phyloP scores from a whole-genome alignment of 1,140 invertebrate species.

The Drosophila mauritiana region DNA sequence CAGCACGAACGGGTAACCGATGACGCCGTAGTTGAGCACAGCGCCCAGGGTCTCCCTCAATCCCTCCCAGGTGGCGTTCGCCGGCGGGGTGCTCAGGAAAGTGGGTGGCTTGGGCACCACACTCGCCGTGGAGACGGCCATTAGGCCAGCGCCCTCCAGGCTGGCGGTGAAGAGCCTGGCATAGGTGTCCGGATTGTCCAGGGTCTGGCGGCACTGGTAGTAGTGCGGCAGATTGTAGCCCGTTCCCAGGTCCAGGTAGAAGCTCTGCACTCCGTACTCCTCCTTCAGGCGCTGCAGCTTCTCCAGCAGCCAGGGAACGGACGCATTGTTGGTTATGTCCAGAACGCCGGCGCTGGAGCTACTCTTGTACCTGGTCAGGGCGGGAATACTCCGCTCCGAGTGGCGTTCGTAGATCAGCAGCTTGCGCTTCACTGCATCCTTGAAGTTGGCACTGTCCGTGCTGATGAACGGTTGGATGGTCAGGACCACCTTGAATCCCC shows the following conservation, averaged over 20 bases:
- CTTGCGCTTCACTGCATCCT: constrained; percentile 89
- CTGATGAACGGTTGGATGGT: constrained; percentile 94
- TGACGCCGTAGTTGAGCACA: constrained; percentile 92
- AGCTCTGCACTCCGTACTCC: constrained; percentile 93
- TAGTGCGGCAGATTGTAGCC: constrained; percentile 94
- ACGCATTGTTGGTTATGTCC: constrained; percentile 93
- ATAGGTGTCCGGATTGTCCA: constrained; percentile 93
- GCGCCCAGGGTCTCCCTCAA: constrained; percentile 89
- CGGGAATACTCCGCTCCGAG: constrained; percentile 90
- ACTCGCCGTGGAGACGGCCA: constrained; percentile 93
- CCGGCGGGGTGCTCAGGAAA: constrained; percentile 94
- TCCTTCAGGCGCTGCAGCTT: constrained; percentile 90
- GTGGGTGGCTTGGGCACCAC: constrained; percentile 92
- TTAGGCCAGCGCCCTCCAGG: constrained; percentile 88
- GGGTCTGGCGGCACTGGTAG: constrained; percentile 89
- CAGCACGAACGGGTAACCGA: constrained; percentile 96
- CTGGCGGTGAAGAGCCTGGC: constrained; percentile 90
- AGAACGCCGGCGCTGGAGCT: constrained; percentile 91
- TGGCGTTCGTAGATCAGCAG: constrained; percentile 90
- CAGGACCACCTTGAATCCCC: constrained; percentile 94
- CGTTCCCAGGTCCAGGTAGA: constrained; percentile 95
- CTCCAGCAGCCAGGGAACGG: constrained; percentile 91
- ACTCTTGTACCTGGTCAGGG: constrained; percentile 91
- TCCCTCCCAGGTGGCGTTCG: constrained; percentile 95
- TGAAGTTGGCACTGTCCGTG: constrained; percentile 92